Conservation (phyloP, 2,888 invertebrate species). For the Limnephilus rhombicus region DNA sequence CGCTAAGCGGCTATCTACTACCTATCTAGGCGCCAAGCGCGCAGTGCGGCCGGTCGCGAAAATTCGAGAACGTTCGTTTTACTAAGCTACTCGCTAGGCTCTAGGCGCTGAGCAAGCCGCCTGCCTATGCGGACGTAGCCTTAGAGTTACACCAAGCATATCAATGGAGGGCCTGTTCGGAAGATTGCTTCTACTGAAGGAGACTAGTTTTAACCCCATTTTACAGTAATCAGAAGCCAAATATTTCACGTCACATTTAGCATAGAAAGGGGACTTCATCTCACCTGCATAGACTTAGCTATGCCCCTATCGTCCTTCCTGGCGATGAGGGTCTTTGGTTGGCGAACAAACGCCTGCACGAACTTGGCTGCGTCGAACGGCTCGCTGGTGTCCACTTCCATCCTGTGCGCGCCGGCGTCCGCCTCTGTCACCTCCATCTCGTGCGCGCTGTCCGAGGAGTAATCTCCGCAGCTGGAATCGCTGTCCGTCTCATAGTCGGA, state of each 20-base stretch:
- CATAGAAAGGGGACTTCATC: neutral
- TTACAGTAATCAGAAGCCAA: neutral
- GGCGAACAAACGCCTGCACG: constrained; percentile 57
- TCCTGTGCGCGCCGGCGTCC: neutral
- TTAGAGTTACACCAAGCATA: no score
- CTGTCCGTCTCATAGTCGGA: constrained; percentile 61
- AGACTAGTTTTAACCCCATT: no score
- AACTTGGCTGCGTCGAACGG: constrained; percentile 62
- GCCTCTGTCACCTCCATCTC: constrained; percentile 55
- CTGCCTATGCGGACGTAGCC: no score
- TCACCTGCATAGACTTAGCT: constrained; percentile 64
- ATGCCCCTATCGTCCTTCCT: constrained; percentile 55
- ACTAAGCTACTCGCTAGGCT: no score
- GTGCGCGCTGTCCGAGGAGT: constrained; percentile 61
- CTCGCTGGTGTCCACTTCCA: constrained; percentile 49
- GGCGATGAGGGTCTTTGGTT: constrained; percentile 63
- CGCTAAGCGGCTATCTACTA: no score
- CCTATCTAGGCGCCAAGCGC: no score
- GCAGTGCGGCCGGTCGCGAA: no score
- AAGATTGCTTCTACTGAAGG: no score
- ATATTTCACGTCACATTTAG: neutral
- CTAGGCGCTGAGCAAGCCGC: no score
- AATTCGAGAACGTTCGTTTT: no score
- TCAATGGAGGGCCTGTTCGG: no score
- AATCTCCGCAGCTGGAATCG: constrained; percentile 64